Evolutionary conservation across 2,888 invertebrate species (phyloP), one percentile per base, ranked within the genome.

Genomic region (Meghimatium bilineatum): DNA sequence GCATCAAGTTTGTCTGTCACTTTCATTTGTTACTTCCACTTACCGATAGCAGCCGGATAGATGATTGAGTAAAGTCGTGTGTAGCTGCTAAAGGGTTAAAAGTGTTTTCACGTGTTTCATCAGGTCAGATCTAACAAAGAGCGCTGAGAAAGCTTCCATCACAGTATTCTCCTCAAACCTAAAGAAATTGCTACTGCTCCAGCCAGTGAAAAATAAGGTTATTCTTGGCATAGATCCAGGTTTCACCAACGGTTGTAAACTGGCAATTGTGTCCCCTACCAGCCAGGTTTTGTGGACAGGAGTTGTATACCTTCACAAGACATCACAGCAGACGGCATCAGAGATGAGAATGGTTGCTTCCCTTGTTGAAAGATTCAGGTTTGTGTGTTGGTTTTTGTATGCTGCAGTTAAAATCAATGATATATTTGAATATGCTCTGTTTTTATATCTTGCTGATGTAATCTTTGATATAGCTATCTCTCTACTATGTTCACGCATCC

Each of bases 161-260:
- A 96, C 96, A 90, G 97, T 97, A 8, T 98, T 98, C 93, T 96
- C 96, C 0, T 95, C 95, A 10, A 98, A 98, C 94, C 94, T 98
- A 36, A 97, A 97, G 91, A 96, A 97, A 89, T 95, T 98, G 80
- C 94, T 98, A 14, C 94, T 98, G 23, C 96, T 96, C 72, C 96
- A 97, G 32, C 98, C 98, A 0, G 94, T 97, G 17, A 90, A 91
- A 80, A 97, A 97, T 60, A 95, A 96, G 92, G 94, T 95, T 14
- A 96, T 98, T 84, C 94, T 97, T 49, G 98, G 97, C 0, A 95
- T 98, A 79, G 98, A 98, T 94, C 98, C 98, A 0, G 98, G 98
- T 0, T 98, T 96, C 92, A 94, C 94, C 86, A 96, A 97, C 92
- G 98, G 98, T 0, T 98, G 98, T 92, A 98, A 98, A 95, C 94